A percentile compares a stretch with the other conserved stretches of the same genome.
Conservation (phyloP, 2,113 vertebrate species). For the Archocentrus centrarchus region DNA sequence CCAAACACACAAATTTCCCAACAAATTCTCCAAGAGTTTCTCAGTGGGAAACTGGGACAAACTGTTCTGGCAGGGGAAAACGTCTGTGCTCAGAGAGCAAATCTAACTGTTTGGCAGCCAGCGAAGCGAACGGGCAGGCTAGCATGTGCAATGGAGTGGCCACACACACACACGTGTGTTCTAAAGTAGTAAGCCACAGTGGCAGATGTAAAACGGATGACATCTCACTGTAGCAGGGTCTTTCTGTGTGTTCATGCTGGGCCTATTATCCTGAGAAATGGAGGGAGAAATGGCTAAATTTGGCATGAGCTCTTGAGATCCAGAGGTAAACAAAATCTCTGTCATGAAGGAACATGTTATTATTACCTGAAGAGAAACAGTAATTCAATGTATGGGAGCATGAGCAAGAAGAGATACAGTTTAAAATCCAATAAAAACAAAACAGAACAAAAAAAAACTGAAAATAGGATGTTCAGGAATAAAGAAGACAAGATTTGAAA, state of each 20-base stretch:
- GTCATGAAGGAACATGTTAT: conserved; percentile 18
- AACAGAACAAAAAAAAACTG: background rate
- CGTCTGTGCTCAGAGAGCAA: conserved; percentile 68
- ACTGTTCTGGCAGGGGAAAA: conserved; percentile 69
- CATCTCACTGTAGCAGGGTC: conserved; percentile 48
- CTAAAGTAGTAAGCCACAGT: conserved; percentile 42
- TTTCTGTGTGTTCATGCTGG: conserved; percentile 28
- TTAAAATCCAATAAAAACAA: background rate
- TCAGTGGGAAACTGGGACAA: conserved; percentile 71
- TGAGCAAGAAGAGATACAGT: conserved; percentile 1
- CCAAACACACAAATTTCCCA: conserved; percentile 15
- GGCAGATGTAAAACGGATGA: conserved; percentile 57
- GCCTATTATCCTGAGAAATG: conserved; percentile 39
- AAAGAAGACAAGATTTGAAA: conserved; percentile 16
- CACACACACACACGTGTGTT: conserved; percentile 25
- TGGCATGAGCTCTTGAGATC: conserved; percentile 18
- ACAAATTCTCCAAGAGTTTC: conserved; percentile 53
- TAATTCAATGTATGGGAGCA: background rate
- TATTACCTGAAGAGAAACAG: conserved; percentile 34
- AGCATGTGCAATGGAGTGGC: conserved; percentile 45
- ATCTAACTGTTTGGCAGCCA: conserved; percentile 72
- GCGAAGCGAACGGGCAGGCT: conserved; percentile 38
- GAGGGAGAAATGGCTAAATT: conserved; percentile 36
- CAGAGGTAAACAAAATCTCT: conserved; percentile 32
- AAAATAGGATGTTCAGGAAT: conserved; percentile 44